These are phyloP conservation scores for Climacteris rufus DNA, from an alignment of 2,113 vertebrate genomes.

Conservation along the genomic window DNA sequence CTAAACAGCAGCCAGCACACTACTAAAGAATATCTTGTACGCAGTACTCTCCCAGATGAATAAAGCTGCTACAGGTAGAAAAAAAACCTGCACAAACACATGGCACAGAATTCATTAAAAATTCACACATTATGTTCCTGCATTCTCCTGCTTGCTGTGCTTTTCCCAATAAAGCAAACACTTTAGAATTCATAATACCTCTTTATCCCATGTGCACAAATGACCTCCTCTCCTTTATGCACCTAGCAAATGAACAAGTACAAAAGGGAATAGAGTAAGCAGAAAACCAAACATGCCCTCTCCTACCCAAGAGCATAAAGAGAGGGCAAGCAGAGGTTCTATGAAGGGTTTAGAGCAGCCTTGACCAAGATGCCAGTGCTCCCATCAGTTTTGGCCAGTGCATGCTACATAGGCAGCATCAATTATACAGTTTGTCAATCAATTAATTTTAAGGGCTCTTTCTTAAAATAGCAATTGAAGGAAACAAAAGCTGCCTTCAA, in stretches of 20 bases:
- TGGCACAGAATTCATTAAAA: conserved; percentile 61
- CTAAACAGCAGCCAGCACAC: conserved; percentile 62
- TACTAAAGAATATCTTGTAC: conserved; percentile 43
- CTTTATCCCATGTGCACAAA: conserved; percentile 63
- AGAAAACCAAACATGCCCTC: conserved; percentile 66
- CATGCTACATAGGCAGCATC: not conserved
- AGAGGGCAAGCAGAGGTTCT: conserved; percentile 26
- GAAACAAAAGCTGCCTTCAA: conserved; percentile 36
- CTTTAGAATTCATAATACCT: conserved; percentile 66
- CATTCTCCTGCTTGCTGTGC: conserved; percentile 5
- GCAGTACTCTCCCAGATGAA: conserved; percentile 66
- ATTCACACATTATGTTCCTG: conserved; percentile 57
- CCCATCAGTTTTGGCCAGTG: not conserved
- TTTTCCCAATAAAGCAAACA: conserved; percentile 66
- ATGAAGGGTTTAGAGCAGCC: not conserved
- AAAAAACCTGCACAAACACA: not conserved
- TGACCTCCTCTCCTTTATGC: conserved; percentile 56
- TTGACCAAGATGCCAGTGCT: not conserved
- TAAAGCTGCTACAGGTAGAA: conserved; percentile 61
- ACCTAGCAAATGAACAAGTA: conserved; percentile 62
- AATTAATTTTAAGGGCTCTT: conserved; percentile 13
- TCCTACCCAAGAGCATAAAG: conserved; percentile 30
- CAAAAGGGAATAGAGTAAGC: conserved; percentile 63
- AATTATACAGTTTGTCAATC: not conserved
- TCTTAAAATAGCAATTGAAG: conserved; percentile 9